Evolutionary conservation across 2,888 invertebrate genomes (phyloP), one percentile per base, ranked within the genome.

Genomic region (Meteorus cinctellus): DNA sequence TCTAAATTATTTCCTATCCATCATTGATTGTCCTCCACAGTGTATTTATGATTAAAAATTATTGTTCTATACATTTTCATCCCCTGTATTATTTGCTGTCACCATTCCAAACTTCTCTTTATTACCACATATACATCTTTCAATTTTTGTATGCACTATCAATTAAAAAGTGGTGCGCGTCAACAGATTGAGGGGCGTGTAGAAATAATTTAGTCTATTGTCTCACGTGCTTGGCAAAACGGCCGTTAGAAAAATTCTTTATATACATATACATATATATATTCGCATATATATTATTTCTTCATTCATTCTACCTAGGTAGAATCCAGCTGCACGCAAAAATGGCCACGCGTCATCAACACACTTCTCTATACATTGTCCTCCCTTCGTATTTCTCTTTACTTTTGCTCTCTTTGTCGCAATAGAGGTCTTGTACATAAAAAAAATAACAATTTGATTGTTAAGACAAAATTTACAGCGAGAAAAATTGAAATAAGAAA

Each of bases 121-220:
- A 27, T 31, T 62, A 10, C 14, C 24, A 12, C 10, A 31, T 41
- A 41, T 41, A 41, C 41, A 41, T 41, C 41, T 41, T 41, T 8
- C 41, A 41, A 10, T 41, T 62, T 62, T 62, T 16, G 16, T 29
- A 31, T 62, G 29, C 8, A 24, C 29, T 51, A 6, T 8, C 69
- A 55, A 65, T 72, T 55, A 81, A 86, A 84, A 85, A 87, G 82
- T 85, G 84, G 84, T 85, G 86, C 84, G 36, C 81, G 76, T 85
- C 86, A 85, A 84, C 85, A 84, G 82, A 84, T 84, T 84, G 83
- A 83, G 81, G 82, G 84, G 84, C 83, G 85, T 83, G 78, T 79
- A 74, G 82, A 84, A 85, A 83, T 84, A 87, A 87, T 88, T 87
- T 86, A 86, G 83, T 78, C 83, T 81, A 84, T 88, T 88, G 87